Evolutionary conservation across 2,113 vertebrate species (phyloP), one percentile per base, ranked within the genome.

Genomic region (Litocranius walleri): DNA sequence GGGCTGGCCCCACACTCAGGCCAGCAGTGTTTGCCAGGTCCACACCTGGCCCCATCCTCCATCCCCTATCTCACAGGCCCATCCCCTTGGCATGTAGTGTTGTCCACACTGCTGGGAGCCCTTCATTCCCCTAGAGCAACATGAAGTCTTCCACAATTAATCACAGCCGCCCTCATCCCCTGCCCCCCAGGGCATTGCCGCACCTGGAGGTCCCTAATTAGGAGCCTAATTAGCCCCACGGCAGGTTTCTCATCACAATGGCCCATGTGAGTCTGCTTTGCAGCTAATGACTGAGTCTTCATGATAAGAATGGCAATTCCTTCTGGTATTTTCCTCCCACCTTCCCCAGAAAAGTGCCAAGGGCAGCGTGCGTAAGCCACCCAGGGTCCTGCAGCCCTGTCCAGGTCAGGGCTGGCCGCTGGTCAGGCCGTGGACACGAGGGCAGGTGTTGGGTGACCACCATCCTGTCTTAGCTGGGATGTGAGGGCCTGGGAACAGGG

Each of bases 161-260:
- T 40, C 33, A 30, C 3, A 10, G 43, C 48, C 9, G 83, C 80
- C 74, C 71, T 43, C 12, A 43, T 6, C 23, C 12, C 71, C 30
- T 0, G 2, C n/a, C 14, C 36, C 11, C 19, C 0, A 40, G 19
- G 81, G 33, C 21, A 83, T 14, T 14, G 13, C n/a, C 43, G 7
- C 62, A 52, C 84, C 81, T 90, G 89, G 62, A 86, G 48, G 82
- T 54, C 59, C 21, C 91, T 93, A 33, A 91, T 94, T 29, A 95
- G 85, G 50, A 29, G 36, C 57, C 91, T 88, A 25, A 94, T 96
- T 17, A 52, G 95, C 59, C 88, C 21, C 67, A 11, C 1, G 1
- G 27, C 71, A 56, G 1, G 2, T 6, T 16, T 15, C 45, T 48
- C 56, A 2, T 43, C 40, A 5, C 13, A 17, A 17, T 0, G 10